These are phyloP conservation scores for Oxycera nigricornis DNA, from an alignment of 2,888 invertebrate genomes.

Conservation along the genomic window DNA sequence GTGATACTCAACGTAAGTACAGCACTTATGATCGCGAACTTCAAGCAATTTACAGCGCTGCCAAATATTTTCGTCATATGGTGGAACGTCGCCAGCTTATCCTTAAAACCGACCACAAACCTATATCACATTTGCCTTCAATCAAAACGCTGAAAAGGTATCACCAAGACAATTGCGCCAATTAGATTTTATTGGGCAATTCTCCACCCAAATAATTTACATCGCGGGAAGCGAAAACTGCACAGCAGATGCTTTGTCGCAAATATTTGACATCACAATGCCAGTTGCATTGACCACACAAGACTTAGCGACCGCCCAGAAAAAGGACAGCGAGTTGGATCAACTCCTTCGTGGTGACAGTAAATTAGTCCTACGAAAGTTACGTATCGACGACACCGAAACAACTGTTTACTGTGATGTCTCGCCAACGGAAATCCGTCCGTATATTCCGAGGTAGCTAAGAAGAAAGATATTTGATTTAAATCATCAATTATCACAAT, in stretches of 20 bases:
- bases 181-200: conserved; percentile 47
- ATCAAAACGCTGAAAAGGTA: conserved; percentile 50
- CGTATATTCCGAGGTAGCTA: conserved; percentile 45
- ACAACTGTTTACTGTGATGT: conserved; percentile 41
- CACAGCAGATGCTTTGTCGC: not conserved
- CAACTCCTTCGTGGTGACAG: not conserved
- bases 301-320: conserved; percentile 42
- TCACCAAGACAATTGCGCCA: conserved; percentile 55
- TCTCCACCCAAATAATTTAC: not conserved
- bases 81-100: conserved; percentile 46
- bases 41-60: too few relatives aligned
- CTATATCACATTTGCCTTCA: conserved; percentile 52
- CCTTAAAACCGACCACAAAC: conserved; percentile 49
- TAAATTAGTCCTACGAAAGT: not conserved
- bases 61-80: too few relatives aligned
- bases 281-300: conserved; percentile 39
- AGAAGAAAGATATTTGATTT: conserved; percentile 42
- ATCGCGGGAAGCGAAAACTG: not conserved
- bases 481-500: too few relatives aligned
- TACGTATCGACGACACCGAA: conserved; percentile 13
- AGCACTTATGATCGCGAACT: too few relatives aligned
- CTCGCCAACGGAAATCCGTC: conserved; percentile 34
- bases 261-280: not conserved
- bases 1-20: too few relatives aligned
- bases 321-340: conserved; percentile 38